Percentiles rank a stretch among this genome's conserved stretches.
phyloP scores from a whole-genome alignment of 2,797 vertebrate species.

The Mallotus villosus region DNA sequence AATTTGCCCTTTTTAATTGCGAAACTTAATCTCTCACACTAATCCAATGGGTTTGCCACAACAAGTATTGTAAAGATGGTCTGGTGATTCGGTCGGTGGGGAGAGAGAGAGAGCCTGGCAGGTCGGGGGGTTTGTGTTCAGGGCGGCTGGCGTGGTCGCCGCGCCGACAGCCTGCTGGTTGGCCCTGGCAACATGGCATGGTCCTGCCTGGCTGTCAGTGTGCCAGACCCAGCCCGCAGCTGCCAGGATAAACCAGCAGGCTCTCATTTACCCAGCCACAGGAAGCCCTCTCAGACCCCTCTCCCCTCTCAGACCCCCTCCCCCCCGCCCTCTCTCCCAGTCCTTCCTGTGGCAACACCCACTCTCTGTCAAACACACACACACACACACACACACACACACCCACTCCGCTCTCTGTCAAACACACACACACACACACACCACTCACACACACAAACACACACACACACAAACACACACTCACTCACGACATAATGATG shows the following conservation, averaged over 20 bases:
- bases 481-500: constrained; percentile 70
- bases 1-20: constrained; percentile 64
- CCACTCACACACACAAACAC: constrained; percentile 45
- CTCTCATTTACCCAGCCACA: constrained; percentile 79
- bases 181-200: constrained; percentile 65
- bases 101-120: constrained; percentile 50
- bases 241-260: constrained; percentile 75
- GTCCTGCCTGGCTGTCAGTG: constrained; percentile 61
- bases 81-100: constrained; percentile 39
- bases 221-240: constrained; percentile 78
- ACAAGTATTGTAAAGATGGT: constrained; percentile 44
- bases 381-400: constrained; percentile 36
- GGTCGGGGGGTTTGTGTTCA: constrained; percentile 51
- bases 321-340: too few species aligned
- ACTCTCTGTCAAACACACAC: background rate
- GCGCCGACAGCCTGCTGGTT: constrained; percentile 58
- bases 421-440: constrained; percentile 28
- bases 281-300: constrained; percentile 52
- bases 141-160: constrained; percentile 49
- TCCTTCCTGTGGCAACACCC: constrained; percentile 18
- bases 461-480: constrained; percentile 25
- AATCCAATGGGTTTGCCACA: constrained; percentile 62
- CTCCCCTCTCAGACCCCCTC: constrained; percentile 20
- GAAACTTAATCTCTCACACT: constrained; percentile 58
- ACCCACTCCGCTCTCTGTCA: too few species aligned